Conservation (phyloP, 2,113 vertebrate species). For the Equus przewalskii region DNA sequence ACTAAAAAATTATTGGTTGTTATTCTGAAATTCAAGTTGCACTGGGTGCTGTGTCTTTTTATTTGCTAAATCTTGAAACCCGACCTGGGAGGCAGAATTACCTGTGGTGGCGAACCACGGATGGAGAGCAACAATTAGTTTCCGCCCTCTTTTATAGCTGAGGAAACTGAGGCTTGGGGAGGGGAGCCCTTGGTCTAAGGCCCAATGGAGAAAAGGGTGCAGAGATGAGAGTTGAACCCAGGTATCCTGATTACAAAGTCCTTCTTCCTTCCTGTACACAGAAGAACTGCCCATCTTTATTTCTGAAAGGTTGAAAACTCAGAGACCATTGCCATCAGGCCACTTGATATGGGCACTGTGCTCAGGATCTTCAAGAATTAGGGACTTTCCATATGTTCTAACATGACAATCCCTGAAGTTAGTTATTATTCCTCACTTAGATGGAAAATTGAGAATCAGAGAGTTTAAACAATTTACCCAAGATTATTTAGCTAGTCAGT, state of each 20-base stretch:
- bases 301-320: neutral
- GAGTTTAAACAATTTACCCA: neutral
- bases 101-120: neutral
- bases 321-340: neutral
- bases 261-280: neutral
- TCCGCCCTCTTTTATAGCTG: neutral
- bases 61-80: neutral
- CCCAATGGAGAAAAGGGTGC: neutral
- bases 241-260: neutral
- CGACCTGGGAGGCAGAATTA: neutral
- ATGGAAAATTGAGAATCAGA: neutral
- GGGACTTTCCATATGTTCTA: neutral
- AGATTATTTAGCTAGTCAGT: neutral
- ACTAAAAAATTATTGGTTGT: neutral
- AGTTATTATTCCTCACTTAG: neutral
- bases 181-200: neutral
- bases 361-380: neutral
- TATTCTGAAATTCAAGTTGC: slow-evolving; percentile 8
- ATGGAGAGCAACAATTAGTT: neutral
- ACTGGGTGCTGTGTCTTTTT: neutral
- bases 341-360: neutral
- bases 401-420: neutral
- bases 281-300: neutral
- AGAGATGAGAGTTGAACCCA: neutral
- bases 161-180: neutral